Base-by-base conservation (phyloP, 2,888 invertebrate genomes). In the Tetragonula carbonaria region DNA sequence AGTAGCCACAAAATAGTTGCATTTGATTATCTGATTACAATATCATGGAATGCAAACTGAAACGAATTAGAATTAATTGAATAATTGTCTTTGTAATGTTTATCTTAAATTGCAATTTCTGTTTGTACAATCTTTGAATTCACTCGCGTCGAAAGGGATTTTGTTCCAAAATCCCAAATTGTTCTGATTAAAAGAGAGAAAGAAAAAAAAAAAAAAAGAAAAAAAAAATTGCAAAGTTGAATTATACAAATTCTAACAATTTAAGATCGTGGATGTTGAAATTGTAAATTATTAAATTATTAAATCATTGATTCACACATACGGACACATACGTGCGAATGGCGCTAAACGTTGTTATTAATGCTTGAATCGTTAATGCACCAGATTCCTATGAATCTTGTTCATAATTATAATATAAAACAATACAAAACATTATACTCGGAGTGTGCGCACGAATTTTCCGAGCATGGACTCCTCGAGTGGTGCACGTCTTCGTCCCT, bases 391-490 rank as follows among this genome's bases (percentile, higher is more conserved):
- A 28, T 28, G 1, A 28, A 28, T 21, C 6, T 5, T 18, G 18
- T 6, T 13, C 13, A 74, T 55, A 11, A 16, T 33, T 45, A 1
- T 8, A 45, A 21, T 51, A 28, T 18, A 63, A 45, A 45, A 8
- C 8, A 45, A 45, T 45, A 45, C 6, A 38, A n/a, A 75, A 71
- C 6, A 45, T 72, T 51, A 66, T n/a, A 71, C 71, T 0, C 74
- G 68, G 92, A 90, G 93, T 83, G 88, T 93, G 93, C 93, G 93
- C 93, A 93, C 90, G 72, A 85, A 83, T 82, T 68, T 74, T 77
- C 80, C 77, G 88, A 93, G 92, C 91, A 93, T 93, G 92, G 93
- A 92, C 92, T 91, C 93, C 84, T 81, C 65, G 73, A 78, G 86
- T 88, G 79, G 87, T 79, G 71, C 76, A 82, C 74, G 73, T 75